These are phyloP conservation scores for Tenthredo amoena DNA, from an alignment of 2,888 invertebrate species.

Conservation along the genomic window DNA sequence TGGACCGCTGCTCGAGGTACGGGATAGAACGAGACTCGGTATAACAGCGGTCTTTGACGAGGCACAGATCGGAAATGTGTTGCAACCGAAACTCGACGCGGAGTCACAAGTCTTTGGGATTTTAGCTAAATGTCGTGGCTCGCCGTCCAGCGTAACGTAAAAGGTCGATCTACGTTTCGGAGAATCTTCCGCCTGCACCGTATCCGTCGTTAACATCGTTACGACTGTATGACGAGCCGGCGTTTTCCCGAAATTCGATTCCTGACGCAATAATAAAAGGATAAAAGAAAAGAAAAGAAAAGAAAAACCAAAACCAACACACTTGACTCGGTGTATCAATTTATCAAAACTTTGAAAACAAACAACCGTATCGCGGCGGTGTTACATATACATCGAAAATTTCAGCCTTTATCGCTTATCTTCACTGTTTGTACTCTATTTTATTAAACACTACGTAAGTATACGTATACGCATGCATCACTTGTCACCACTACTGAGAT, in stretches of 20 bases:
- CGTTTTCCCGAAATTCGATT: not conserved
- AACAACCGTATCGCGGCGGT: not conserved
- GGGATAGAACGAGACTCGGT: slow-evolving; percentile 69
- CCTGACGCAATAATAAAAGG: not conserved
- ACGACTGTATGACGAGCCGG: not conserved
- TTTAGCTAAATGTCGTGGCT: slow-evolving; percentile 65
- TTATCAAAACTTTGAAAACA: not conserved
- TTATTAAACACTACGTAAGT: not conserved
- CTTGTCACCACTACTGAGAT: not conserved
- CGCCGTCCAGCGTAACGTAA: slow-evolving; percentile 85
- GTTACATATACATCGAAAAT: not conserved
- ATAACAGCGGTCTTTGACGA: slow-evolving; percentile 66
- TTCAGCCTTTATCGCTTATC: not conserved
- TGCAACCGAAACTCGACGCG: slow-evolving; percentile 79
- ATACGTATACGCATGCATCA: not conserved
- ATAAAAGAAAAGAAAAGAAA: not conserved
- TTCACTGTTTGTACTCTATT: not conserved
- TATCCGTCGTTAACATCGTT: slow-evolving; percentile 17
- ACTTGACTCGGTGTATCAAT: not conserved
- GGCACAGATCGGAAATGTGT: slow-evolving; percentile 79
- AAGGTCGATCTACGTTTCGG: slow-evolving; percentile 85
- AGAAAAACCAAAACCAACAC: not conserved
- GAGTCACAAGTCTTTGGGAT: slow-evolving; percentile 64
- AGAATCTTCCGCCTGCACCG: slow-evolving; percentile 64
- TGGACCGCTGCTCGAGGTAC: slow-evolving; percentile 64